These are phyloP conservation scores for Eupeodes corollae DNA, from an alignment of 1,140 invertebrate genomes.

Conservation along the genomic window DNA sequence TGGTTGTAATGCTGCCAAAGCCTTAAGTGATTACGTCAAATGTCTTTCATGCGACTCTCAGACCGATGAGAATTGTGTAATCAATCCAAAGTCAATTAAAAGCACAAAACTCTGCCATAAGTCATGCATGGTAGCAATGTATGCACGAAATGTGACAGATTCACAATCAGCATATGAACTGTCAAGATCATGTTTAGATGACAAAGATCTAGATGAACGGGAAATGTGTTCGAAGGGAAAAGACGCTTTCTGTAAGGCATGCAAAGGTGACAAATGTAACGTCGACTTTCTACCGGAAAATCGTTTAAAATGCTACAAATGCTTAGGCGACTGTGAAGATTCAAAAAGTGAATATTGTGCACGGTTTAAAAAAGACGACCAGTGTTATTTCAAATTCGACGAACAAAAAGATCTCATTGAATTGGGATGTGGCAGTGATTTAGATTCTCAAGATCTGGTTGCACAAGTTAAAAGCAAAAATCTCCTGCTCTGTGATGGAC, in stretches of 20 bases:
- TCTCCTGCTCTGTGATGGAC: slow-evolving; percentile 7
- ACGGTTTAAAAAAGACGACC: slow-evolving; percentile 1
- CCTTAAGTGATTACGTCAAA: not conserved
- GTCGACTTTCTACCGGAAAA: slow-evolving; percentile 3
- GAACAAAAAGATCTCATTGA: slow-evolving; percentile 1
- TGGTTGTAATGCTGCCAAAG: slow-evolving; percentile 5
- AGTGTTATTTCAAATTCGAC: slow-evolving; percentile 9
- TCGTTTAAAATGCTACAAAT: slow-evolving; percentile 7
- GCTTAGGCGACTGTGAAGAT: slow-evolving; percentile 6
- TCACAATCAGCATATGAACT: slow-evolving; percentile 1
- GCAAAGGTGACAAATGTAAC: slow-evolving; percentile 7
- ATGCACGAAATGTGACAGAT: slow-evolving; percentile 3
- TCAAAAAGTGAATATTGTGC: not conserved
- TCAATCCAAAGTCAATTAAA: not conserved
- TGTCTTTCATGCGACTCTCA: slow-evolving; percentile 6
- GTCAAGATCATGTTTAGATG: slow-evolving; percentile 3
- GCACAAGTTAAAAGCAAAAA: slow-evolving; percentile 1
- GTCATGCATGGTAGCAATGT: slow-evolving; percentile 6
- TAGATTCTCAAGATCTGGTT: not conserved
- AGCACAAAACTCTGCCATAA: slow-evolving; percentile 2
- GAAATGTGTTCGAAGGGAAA: slow-evolving; percentile 1
- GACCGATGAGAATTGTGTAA: slow-evolving; percentile 1
- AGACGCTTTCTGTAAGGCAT: slow-evolving; percentile 5
- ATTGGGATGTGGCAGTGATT: slow-evolving; percentile 8
- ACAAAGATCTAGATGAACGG: slow-evolving; percentile 6